Evolutionary conservation across 2,113 vertebrate genomes (phyloP).

Genomic region (Hassar affinis): DNA sequence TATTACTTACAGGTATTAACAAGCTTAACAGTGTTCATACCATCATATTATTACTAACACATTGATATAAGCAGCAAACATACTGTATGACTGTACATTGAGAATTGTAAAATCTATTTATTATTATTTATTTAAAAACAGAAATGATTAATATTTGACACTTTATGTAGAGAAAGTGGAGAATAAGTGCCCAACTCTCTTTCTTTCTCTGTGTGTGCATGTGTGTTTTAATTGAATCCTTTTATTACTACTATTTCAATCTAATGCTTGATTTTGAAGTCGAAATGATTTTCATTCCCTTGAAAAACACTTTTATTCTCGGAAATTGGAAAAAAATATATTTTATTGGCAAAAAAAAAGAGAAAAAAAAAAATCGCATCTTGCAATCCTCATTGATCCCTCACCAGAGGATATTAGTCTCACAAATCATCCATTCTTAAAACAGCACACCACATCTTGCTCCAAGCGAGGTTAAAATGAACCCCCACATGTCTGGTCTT

Average conservation of each 20-base stretch:
- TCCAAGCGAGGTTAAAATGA: neutral
- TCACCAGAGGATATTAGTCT: conserved; percentile 10
- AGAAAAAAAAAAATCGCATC: neutral
- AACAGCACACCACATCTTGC: neutral
- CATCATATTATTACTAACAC: neutral
- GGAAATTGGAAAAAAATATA: neutral
- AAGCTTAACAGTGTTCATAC: neutral
- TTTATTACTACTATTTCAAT: neutral
- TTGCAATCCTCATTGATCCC: conserved; percentile 5
- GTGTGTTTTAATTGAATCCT: neutral
- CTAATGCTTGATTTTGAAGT: neutral
- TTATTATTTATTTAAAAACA: neutral
- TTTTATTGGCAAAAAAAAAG: neutral
- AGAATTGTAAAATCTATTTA: neutral
- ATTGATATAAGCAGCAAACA: neutral
- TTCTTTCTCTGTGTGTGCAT: too few species aligned
- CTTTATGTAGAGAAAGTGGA: neutral
- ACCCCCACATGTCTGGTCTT: neutral
- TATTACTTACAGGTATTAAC: too few species aligned
- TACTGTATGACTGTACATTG: too few species aligned
- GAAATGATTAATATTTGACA: too few species aligned
- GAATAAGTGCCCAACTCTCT: too few species aligned
- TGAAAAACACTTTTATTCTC: neutral
- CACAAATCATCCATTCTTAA: conserved; percentile 15
- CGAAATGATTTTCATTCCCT: neutral